A percentile compares a stretch with the other conserved stretches of the same genome.
phyloP scores from a whole-genome alignment of 2,888 invertebrate genomes.

The Drosophila acutilabella region DNA sequence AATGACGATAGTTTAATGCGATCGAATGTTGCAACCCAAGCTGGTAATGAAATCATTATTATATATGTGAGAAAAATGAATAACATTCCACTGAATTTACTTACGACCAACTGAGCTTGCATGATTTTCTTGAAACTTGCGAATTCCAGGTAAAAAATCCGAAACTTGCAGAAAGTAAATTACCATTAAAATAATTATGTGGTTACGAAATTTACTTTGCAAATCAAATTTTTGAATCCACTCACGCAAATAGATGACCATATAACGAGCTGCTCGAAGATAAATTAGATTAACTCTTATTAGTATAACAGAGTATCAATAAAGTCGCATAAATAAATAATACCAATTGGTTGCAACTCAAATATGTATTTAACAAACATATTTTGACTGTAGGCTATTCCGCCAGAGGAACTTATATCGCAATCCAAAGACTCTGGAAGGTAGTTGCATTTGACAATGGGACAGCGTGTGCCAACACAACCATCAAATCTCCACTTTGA shows the following conservation, averaged over 20 bases:
- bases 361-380: conserved; percentile 7
- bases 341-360: conserved; percentile 11
- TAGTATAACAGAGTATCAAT: too few relatives aligned
- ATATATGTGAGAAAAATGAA: not conserved
- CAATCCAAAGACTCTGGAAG: not conserved
- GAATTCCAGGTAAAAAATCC: not conserved
- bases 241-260: conserved; percentile 5
- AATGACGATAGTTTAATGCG: not conserved
- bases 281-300: not conserved
- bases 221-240: not conserved
- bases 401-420: not conserved
- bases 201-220: not conserved
- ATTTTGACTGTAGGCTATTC: conserved; percentile 1
- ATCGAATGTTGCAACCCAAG: not conserved
- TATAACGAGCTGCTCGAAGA: conserved; percentile 3
- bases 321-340: not conserved
- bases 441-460: not conserved
- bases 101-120: not conserved
- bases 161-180: conserved; percentile 6
- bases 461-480: not conserved
- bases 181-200: conserved; percentile 8
- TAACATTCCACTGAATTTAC: not conserved
- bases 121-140: conserved; percentile 1
- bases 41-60: not conserved
- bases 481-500: not conserved